These are phyloP conservation scores for Prenolepis imparis DNA, from an alignment of 2,888 invertebrate species.

Conservation along the genomic window DNA sequence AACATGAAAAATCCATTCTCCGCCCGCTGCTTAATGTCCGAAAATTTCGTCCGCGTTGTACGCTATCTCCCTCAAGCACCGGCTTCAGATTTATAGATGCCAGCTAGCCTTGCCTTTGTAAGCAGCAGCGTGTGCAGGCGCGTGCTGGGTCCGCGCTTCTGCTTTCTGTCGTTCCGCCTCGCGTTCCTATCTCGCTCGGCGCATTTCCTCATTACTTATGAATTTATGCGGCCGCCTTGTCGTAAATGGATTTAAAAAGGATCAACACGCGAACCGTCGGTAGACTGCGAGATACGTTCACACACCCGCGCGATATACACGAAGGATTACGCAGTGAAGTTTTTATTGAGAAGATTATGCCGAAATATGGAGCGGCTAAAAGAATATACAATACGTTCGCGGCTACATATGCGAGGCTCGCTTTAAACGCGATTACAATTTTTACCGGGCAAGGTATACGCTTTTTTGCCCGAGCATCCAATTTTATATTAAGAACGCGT, in stretches of 20 bases:
- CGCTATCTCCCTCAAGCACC: constrained; percentile 41
- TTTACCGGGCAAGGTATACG: constrained; percentile 14
- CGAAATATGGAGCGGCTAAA: constrained; percentile 57
- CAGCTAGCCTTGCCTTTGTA: constrained; percentile 32
- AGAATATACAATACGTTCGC: constrained; percentile 65
- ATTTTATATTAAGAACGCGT: constrained; percentile 15
- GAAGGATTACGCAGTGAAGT: constrained; percentile 63
- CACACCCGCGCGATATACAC: constrained; percentile 30
- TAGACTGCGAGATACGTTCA: constrained; percentile 59
- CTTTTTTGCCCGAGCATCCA: background rate
- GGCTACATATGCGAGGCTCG: constrained; percentile 19
- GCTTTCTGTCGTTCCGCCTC: constrained; percentile 44
- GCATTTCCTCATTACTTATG: constrained; percentile 63
- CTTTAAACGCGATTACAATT: constrained; percentile 49
- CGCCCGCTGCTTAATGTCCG: constrained; percentile 36
- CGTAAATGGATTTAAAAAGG: constrained; percentile 63
- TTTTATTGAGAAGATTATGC: constrained; percentile 66
- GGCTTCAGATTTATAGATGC: constrained; percentile 47
- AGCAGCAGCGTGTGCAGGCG: constrained; percentile 39
- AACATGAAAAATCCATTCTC: constrained; percentile 47
- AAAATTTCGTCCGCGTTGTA: constrained; percentile 38
- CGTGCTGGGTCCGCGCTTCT: constrained; percentile 45
- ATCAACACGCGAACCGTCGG: constrained; percentile 22
- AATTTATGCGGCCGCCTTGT: constrained; percentile 64
- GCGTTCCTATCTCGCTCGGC: constrained; percentile 24